Evolutionary conservation across 1,140 invertebrate genomes (phyloP).

Genomic region (Brachionus manjavacas): DNA sequence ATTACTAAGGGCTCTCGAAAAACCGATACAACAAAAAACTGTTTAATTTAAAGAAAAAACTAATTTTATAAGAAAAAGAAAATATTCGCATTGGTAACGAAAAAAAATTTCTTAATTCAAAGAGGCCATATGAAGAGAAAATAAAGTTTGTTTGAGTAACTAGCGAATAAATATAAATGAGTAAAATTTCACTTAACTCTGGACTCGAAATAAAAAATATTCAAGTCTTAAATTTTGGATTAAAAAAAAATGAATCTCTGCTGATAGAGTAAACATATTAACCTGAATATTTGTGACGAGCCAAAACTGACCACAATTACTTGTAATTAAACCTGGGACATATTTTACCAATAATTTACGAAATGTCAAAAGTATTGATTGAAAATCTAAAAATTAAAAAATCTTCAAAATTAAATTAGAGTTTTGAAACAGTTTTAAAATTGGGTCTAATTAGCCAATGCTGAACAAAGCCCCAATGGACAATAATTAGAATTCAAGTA

Average conservation of each 20-base stretch:
- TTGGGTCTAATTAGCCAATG: slow-evolving; percentile 1
- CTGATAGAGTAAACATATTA: slow-evolving; percentile 16
- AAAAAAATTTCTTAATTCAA: neutral
- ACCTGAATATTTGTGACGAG: slow-evolving; percentile 18
- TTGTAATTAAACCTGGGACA: slow-evolving; percentile 20
- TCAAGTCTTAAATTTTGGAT: slow-evolving; percentile 11
- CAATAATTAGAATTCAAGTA: slow-evolving; percentile 24
- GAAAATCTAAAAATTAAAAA: neutral
- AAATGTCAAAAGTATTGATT: slow-evolving; percentile 28
- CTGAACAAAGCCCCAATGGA: slow-evolving; percentile 17
- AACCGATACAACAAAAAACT: neutral
- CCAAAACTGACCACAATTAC: slow-evolving; percentile 3
- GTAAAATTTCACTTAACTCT: slow-evolving; percentile 17
- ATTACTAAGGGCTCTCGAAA: slow-evolving; percentile 3
- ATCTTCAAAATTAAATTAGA: slow-evolving; percentile 8
- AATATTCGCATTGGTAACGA: neutral
- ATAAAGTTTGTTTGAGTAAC: slow-evolving; percentile 21
- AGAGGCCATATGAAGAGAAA: neutral
- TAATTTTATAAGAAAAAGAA: neutral
- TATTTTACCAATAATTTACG: neutral
- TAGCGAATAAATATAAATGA: neutral
- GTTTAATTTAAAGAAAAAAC: slow-evolving; percentile 1
- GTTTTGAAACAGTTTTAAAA: neutral
- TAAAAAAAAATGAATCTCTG: slow-evolving; percentile 4
- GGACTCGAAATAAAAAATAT: neutral